These are phyloP conservation scores for Hippoglossus hippoglossus DNA, from an alignment of 2,797 vertebrate genomes.

Conservation along the genomic window DNA sequence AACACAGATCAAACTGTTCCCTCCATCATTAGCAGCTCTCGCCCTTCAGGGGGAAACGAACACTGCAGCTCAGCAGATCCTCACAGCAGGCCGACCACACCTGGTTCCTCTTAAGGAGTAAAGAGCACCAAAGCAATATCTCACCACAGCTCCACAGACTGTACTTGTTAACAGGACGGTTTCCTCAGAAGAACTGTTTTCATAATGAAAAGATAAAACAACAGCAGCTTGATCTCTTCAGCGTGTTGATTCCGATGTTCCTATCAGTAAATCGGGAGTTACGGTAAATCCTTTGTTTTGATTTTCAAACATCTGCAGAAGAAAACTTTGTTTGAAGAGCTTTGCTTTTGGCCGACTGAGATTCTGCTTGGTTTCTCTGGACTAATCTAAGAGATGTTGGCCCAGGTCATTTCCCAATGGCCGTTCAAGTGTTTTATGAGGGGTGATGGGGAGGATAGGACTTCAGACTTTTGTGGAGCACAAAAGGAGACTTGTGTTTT, in stretches of 20 bases:
- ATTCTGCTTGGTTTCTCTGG: constrained; percentile 11
- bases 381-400: constrained; percentile 18
- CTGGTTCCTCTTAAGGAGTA: constrained; percentile 10
- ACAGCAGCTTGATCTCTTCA: background rate
- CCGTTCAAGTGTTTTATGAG: constrained; percentile 72
- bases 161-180: background rate
- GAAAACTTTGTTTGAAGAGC: background rate
- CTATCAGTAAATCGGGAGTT: background rate
- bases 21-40: background rate
- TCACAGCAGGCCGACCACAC: background rate
- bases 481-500: constrained; percentile 68
- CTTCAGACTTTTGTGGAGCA: constrained; percentile 56
- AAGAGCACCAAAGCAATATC: background rate
- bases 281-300: background rate
- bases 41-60: background rate
- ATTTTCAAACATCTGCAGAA: background rate
- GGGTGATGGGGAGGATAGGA: constrained; percentile 61
- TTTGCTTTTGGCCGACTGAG: background rate
- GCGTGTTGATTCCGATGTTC: background rate
- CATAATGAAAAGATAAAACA: background rate
- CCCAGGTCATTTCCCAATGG: constrained; percentile 54
- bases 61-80: background rate
- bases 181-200: background rate
- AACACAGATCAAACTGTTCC: background rate
- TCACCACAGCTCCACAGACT: background rate